A percentile compares a stretch with the other conserved stretches of the same genome.
Conservation (phyloP, 2,797 vertebrate genomes). For the Periparus ater region DNA sequence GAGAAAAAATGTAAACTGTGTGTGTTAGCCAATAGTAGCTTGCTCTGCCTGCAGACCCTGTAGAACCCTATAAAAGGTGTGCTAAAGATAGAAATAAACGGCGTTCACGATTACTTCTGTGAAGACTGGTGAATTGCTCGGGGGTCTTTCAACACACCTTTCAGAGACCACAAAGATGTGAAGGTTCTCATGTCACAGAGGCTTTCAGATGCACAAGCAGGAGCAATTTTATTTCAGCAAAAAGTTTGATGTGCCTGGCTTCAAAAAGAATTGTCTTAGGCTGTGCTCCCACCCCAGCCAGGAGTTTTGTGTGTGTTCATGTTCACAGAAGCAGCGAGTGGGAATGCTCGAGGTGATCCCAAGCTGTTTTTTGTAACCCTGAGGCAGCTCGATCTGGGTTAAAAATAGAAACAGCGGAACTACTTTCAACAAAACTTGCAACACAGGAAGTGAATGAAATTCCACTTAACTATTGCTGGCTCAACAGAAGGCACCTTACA, state of each 20-base stretch:
- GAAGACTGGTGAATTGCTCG: no score
- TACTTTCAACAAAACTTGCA: slow-evolving; percentile 76
- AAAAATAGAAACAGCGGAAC: slow-evolving; percentile 80
- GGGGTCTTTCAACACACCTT: no score
- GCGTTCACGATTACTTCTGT: no score
- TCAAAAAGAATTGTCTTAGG: not conserved
- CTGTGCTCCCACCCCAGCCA: not conserved
- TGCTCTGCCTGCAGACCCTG: no score
- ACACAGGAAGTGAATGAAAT: slow-evolving; percentile 80
- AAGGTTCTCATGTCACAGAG: not conserved
- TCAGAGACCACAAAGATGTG: not conserved
- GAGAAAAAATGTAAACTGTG: no score
- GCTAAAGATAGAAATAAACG: no score
- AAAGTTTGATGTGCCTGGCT: not conserved
- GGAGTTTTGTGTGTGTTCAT: not conserved
- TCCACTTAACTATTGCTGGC: slow-evolving; percentile 61
- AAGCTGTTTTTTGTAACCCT: slow-evolving; percentile 19
- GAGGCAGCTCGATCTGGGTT: slow-evolving; percentile 58
- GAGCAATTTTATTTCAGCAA: not conserved
- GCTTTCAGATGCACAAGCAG: not conserved
- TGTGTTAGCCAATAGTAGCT: no score
- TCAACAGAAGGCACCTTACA: slow-evolving; percentile 5
- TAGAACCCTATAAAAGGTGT: no score
- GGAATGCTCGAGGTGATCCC: slow-evolving; percentile 20
- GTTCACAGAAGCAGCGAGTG: not conserved